Evolutionary conservation across 2,797 vertebrate species (phyloP).

Genomic region (Acomys russatus): DNA sequence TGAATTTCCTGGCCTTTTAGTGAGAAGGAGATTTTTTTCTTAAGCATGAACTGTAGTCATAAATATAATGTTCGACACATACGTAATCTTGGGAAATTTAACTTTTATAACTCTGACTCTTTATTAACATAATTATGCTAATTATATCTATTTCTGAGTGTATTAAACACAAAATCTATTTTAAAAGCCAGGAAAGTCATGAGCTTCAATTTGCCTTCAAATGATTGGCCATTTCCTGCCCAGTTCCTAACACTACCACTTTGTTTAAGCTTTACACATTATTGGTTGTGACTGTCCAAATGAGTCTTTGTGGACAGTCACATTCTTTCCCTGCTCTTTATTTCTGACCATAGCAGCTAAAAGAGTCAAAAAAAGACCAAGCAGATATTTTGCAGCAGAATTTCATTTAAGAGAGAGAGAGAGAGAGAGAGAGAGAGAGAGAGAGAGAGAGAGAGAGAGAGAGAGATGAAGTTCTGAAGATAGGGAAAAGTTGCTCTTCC

Average conservation of each 20-base stretch:
- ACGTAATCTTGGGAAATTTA: not conserved
- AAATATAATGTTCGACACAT: not conserved
- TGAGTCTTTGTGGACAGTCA: not conserved
- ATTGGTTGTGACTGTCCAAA: not conserved
- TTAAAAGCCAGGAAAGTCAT: not conserved
- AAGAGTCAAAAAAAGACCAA: not conserved
- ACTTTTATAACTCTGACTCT: not conserved
- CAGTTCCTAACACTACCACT: not conserved
- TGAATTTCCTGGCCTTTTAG: not conserved
- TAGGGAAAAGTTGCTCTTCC: not conserved
- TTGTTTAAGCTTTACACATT: not conserved
- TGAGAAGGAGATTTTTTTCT: not conserved
- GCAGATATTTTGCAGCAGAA: not conserved
- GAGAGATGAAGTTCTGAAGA: not conserved
- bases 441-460: not conserved
- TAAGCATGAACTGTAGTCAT: not conserved
- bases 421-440: not conserved
- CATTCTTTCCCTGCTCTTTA: not conserved
- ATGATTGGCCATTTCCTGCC: not conserved
- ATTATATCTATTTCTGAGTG: not conserved
- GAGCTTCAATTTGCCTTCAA: not conserved
- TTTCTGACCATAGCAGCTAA: not conserved
- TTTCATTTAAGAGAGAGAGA: not conserved
- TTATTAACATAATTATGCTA: conserved; percentile 10
- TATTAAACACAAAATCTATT: not conserved